phyloP scores from a whole-genome alignment of 1,140 invertebrate species.

The Bombus confusus region DNA sequence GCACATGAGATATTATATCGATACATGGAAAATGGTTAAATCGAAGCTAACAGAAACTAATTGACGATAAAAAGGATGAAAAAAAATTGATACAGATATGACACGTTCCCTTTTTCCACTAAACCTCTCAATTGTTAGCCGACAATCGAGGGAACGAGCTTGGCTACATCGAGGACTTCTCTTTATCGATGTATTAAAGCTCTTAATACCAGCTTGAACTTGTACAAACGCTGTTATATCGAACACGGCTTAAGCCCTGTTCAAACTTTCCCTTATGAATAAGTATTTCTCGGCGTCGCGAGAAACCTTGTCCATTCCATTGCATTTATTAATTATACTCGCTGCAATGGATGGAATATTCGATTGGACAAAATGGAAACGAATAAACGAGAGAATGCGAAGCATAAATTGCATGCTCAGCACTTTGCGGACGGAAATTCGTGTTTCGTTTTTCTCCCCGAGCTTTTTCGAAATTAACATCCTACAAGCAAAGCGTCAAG shows the following conservation, averaged over 20 bases:
- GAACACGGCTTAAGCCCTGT: not conserved
- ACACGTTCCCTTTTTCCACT: not conserved
- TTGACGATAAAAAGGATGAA: too few species aligned
- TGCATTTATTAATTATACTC: constrained; percentile 23
- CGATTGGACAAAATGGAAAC: constrained; percentile 3
- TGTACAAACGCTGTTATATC: not conserved
- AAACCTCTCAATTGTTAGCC: not conserved
- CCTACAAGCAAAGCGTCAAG: not conserved
- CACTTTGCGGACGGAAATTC: not conserved
- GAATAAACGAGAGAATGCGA: not conserved
- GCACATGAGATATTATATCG: too few species aligned
- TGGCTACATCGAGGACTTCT: not conserved
- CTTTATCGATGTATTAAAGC: not conserved
- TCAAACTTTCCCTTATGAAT: constrained; percentile 25
- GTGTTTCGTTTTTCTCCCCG: not conserved
- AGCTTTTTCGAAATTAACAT: constrained; percentile 12
- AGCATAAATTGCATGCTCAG: not conserved
- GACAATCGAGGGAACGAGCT: not conserved
- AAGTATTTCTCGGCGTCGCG: not conserved
- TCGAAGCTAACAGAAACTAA: too few species aligned
- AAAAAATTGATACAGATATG: not conserved
- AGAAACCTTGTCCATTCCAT: not conserved
- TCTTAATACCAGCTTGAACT: not conserved
- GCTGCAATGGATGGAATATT: not conserved
- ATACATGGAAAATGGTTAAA: too few species aligned